Base-by-base conservation (phyloP, 2,113 vertebrate species). In the Solea solea region DNA sequence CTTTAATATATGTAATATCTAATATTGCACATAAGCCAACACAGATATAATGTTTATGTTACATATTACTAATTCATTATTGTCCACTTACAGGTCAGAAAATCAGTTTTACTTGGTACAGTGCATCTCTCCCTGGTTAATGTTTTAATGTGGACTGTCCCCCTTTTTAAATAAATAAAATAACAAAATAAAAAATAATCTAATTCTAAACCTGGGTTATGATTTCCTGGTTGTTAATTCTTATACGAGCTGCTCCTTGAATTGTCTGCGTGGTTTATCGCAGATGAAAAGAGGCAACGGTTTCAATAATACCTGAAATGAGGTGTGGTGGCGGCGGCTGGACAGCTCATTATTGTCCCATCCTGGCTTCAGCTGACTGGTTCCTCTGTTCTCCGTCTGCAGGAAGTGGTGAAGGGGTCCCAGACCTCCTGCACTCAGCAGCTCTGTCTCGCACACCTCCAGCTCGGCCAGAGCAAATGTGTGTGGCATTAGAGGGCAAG, bases 341-440 rank as follows among this genome's bases (percentile, higher is more conserved):
- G 77, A 78, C 72, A 42, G 81, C 84, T 88, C 89, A 91, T 92
- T 92, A 91, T 79, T 80, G 89, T 86, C 78, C 86, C 89, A 88
- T 89, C 81, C 78, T 86, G 86, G 75, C 79, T 92, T 62, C 79
- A 86, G 86, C 84, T 92, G 87, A 90, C 85, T 92, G 76, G 79
- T 76, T 79, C 83, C 90, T 91, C 87, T 91, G 90, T 91, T 88
- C 88, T 90, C 82, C 56, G 87, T 89, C 82, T 90, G 86, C 76
- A 90, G 91, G 91, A 92, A 90, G 91, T 91, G 85, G 83, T 88
- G 88, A 91, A 83, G 89, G 87, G 86, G 87, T 92, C 89, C 88
- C 89, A 89, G 91, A 91, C 89, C 91, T 89, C 88, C 86, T 91
- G 83, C 88, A 92, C 90, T 92, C 91, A 90, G 82, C 90, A 83